Conservation (phyloP, 2,888 invertebrate genomes). For the Diplolepis rosae region DNA sequence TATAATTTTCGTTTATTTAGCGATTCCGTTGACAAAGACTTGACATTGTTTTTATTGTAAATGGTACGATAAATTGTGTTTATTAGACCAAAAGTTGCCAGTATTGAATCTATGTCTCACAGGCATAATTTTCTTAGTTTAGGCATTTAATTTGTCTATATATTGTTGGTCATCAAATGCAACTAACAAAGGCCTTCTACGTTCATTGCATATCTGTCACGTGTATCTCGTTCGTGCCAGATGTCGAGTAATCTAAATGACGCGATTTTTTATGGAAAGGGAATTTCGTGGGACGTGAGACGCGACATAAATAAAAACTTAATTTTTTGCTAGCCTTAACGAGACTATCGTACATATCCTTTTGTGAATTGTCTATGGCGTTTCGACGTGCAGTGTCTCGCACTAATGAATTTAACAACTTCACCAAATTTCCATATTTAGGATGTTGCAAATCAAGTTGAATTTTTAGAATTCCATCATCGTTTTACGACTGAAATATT, state of each 20-base stretch:
- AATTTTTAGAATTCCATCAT: constrained; percentile 4
- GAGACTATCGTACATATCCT: constrained; percentile 18
- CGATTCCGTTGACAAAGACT: neutral
- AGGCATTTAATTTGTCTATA: constrained; percentile 24
- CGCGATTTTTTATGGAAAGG: constrained; percentile 41
- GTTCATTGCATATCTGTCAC: constrained; percentile 49
- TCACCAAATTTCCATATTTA: neutral
- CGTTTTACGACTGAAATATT: neutral
- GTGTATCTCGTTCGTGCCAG: constrained; percentile 59
- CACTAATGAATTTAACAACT: constrained; percentile 5
- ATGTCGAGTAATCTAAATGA: constrained; percentile 54
- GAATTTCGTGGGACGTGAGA: constrained; percentile 40
- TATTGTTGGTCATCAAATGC: constrained; percentile 23
- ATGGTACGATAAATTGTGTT: neutral
- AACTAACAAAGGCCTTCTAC: constrained; percentile 40
- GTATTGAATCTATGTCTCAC: neutral
- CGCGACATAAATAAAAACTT: constrained; percentile 30
- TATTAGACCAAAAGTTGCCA: neutral
- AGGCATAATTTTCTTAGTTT: constrained; percentile 7
- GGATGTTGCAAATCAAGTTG: neutral
- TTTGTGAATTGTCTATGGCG: constrained; percentile 3
- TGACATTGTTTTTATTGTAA: constrained; percentile 19
- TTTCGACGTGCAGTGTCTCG: neutral
- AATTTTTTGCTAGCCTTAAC: constrained; percentile 13
- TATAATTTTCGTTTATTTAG: constrained; percentile 22